Evolutionary conservation across 2,113 vertebrate genomes (phyloP), one percentile per base, ranked within the genome.

Genomic region (Himantopus leucocephalus): DNA sequence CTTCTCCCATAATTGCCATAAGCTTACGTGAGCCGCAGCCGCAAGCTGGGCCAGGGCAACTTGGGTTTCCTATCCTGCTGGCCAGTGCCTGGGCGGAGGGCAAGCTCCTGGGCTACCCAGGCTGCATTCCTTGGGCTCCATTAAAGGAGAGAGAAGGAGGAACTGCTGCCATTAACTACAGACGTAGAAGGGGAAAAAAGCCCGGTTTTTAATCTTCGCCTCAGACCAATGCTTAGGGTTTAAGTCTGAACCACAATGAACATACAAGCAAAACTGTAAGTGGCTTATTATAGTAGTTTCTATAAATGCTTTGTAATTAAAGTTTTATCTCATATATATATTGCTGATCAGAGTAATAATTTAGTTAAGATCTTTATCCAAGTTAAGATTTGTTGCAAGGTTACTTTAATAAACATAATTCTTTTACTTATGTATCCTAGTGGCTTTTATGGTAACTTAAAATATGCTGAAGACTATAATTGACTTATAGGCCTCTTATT

Each of bases 231-330:
- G 19, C 39, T 83, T 56, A 60, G 74, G 35, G 27, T 59, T 70
- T 53, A 35, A 45, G 26, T 84, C 88, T 94, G 91, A 94, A 94
- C 84, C 87, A 79, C 84, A 88, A 29, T 2, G 39, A 90, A 72
- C 6, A 7, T 4, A 89, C 39, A 87, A 56, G 80, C 73, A 92
- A 67, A 89, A 79, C 50, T 64, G 1, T 59, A 83, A 80, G 81
- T 68, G 34, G 43, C 68, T 91, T 64, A 95, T 92, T 90, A 92
- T 78, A 87, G 66, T 81, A 91, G 81, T 91, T 90, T 68, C 77
- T 78, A 45, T 66, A 92, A 96, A 85, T 53, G 90, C 86, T 96
- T 95, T 93, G 87, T 94, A 96, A 96, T 97, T 96, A 95, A 94
- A 85, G 16, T 93, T 95, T 92, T 97, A 96, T 94, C 89, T 37